Base-by-base conservation (phyloP, 2,888 invertebrate genomes). In the Osmoderma eremita region DNA sequence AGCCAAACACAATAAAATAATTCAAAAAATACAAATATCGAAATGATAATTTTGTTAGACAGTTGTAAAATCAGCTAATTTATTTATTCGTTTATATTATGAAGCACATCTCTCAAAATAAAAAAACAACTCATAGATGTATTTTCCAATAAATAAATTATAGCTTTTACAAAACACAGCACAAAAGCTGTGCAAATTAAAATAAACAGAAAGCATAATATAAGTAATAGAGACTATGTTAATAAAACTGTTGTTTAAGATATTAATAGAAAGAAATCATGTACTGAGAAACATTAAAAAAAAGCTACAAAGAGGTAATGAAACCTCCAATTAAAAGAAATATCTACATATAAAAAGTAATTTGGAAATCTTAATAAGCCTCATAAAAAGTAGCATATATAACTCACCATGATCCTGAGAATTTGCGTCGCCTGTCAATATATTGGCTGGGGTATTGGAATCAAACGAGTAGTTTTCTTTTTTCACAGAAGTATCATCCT, bases 401-500 rank as follows among this genome's bases (percentile, higher is more conserved):
- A 20, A 72, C 74, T 58, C 65, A 74, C 74, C 74, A 41, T 74
- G 71, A 70, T 74, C 74, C 48, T 74, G 74, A 6, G 70, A 68
- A 63, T 69, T 71, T 1, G 69, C 63, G 22, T 73, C 73, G 24
- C 70, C 62, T 22, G 41, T 36, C 3, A 50, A 48, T 13, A 17
- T 49, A 41, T 64, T 67, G 17, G 50, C 18, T 38, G 62, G 42
- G 39, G 38, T 51, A 38, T 63, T 68, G 17, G 51, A 56, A 36
- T 68, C 68, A 39, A 62, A 67, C 10, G 24, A 62, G 42, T 51
- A 51, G 24, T 45, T 56, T 48, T 74, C 73, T 58, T 69, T 73
- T 66, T 68, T 71, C 18, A 69, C 38, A 10, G 51, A 49, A 13
- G 30, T 41, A 20, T 71, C 72, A n/a, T 73, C 73, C 45, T 75